Base-by-base conservation (phyloP, 2,113 vertebrate species). In the Actenoides hombroni region DNA sequence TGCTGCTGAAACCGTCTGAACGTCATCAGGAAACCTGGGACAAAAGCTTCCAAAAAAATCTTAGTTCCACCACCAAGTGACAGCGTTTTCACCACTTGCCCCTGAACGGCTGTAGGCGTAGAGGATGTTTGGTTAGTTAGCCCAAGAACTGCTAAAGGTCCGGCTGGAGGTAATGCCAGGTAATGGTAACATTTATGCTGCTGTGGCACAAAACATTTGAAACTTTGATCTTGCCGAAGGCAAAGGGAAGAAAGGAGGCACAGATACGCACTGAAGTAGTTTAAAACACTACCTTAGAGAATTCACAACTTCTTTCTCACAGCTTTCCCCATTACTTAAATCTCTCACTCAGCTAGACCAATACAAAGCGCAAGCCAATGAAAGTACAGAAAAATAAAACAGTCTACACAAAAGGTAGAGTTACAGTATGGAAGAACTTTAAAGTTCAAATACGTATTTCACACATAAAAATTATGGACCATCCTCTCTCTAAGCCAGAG, bases 31-130 rank as follows among this genome's bases (percentile, higher is more conserved):
- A 48, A 79, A n/a, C 2, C 0, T 13, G 2, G 31, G 18, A 16
- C 24, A 28, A 40, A 44, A 63, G 0, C 10, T 35, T 16, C 6
- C 25, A 15, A 42, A 39, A 46, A 46, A 31, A 2, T 1, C 13
- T 11, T 20, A 4, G 23, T 26, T 53, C 54, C 28, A 10, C 18
- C 21, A 12, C 14, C 78, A 24, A 33, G 13, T 2, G 11, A 29
- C 1, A 14, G 19, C 6, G 5, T 12, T 54, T 15, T 42, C 67
- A 13, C 24, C 20, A 28, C 33, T 44, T 24, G 21, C 13, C 29
- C 29, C 51, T 13, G 51, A 4, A 4, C 2, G 1, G 44, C 23
- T 1, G 0, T 4, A 26, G 20, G 1, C 7, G 16, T 2, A 20
- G 28, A 8, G 31, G 16, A 11, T 16, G 10, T 9, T 61, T 42